Evolutionary conservation across 2,797 vertebrate species (phyloP).

Genomic region (Malurus splendens): DNA sequence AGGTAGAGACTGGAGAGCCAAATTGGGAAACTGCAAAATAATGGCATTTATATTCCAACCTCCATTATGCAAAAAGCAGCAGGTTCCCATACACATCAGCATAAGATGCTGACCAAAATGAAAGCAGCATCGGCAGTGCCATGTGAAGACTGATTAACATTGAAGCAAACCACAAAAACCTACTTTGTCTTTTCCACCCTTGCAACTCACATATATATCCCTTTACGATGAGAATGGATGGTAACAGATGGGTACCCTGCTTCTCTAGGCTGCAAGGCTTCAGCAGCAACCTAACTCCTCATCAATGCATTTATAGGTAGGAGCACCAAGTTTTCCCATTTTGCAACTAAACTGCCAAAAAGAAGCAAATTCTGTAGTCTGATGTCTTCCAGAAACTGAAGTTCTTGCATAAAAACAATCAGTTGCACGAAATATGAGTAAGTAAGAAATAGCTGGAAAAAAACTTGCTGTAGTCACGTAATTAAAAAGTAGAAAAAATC

Average conservation of each 20-base stretch:
- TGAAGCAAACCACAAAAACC: background rate
- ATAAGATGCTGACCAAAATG: background rate
- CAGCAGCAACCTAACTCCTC: background rate
- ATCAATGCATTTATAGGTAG: background rate
- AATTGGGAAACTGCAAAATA: background rate
- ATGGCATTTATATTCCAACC: background rate
- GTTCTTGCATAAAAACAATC: background rate
- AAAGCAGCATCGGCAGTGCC: background rate
- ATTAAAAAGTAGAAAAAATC: background rate
- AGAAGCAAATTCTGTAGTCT: background rate
- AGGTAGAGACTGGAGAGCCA: accelerated
- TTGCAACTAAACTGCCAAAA: background rate
- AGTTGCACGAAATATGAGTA: background rate
- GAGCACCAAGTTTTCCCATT: background rate
- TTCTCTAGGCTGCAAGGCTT: background rate
- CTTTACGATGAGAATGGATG: background rate
- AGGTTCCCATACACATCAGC: background rate
- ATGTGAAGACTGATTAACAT: background rate
- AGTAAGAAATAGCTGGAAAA: background rate
- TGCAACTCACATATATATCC: background rate
- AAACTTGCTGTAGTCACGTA: background rate
- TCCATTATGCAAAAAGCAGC: background rate
- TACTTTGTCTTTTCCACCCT: background rate
- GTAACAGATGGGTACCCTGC: background rate
- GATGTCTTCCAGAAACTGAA: background rate